These are phyloP conservation scores for Panthera leo DNA, from an alignment of 2,113 vertebrate species.

Conservation along the genomic window DNA sequence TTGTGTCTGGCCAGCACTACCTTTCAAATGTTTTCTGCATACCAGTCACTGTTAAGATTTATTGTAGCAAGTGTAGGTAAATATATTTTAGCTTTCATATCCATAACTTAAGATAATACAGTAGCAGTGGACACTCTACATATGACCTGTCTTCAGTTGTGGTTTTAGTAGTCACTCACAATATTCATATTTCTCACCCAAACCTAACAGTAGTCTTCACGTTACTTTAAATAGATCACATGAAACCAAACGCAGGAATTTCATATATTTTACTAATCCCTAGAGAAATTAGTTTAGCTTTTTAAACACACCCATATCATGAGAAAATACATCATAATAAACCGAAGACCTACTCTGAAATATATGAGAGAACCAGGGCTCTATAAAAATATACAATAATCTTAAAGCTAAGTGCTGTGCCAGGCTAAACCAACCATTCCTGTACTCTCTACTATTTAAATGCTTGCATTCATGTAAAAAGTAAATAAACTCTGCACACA, in stretches of 20 bases:
- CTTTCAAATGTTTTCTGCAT: slow-evolving; percentile 83
- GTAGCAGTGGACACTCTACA: slow-evolving; percentile 78
- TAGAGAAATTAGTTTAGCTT: slow-evolving; percentile 57
- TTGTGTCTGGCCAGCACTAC: slow-evolving; percentile 85
- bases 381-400: slow-evolving; percentile 49
- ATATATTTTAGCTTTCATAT: slow-evolving; percentile 83
- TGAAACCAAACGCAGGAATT: slow-evolving; percentile 64
- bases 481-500: not conserved
- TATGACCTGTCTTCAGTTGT: slow-evolving; percentile 76
- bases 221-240: slow-evolving; percentile 79
- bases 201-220: slow-evolving; percentile 70
- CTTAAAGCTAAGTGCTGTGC: not conserved
- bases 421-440: not conserved
- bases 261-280: slow-evolving; percentile 52
- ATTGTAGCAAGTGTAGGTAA: slow-evolving; percentile 80
- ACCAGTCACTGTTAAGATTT: slow-evolving; percentile 84
- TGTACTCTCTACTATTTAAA: slow-evolving; percentile 46
- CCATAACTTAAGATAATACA: slow-evolving; percentile 80
- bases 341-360: slow-evolving; percentile 47
- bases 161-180: slow-evolving; percentile 75
- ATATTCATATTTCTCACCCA: slow-evolving; percentile 80
- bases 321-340: slow-evolving; percentile 65
- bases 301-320: slow-evolving; percentile 62
- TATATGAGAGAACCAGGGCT: not conserved
- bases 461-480: slow-evolving; percentile 4